Base-by-base conservation (phyloP, 2,888 invertebrate species). In the Brachynemurus nebulosus region DNA sequence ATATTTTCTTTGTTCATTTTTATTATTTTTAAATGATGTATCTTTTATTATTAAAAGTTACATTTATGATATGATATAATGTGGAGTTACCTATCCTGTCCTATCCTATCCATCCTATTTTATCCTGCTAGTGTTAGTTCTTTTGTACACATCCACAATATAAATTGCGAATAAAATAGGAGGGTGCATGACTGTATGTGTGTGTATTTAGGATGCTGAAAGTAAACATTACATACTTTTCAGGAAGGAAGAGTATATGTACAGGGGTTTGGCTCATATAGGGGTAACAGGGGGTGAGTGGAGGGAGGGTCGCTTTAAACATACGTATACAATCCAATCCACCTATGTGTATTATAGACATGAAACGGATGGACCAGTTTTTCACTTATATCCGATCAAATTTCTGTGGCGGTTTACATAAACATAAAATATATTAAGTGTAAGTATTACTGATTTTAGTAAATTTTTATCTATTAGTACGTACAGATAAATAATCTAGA, bases 181-280 rank as follows among this genome's bases (percentile, higher is more conserved):
- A 30, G 30, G 30, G 30, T 12, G 30, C 14, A 12, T 27, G 14
- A 12, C 3, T 30, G 6, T 30, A 3, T 30, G 30, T 30, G 30
- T 30, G 30, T 30, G 30, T 30, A 30, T 14, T 12, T 30, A 30
- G 30, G 30, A 30, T 30, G 30, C 30, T 30, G 30, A 30, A 30
- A 30, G 30, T 30, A 30, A 30, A 30, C 30, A 30, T 12, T 30
- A 12, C 30, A 30, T 30, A 30, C 11, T 4, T 30, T 30, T 30
- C 30, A 30, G 30, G 30, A 30, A 30, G 30, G 30, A 30, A n/a
- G 14, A 12, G 14, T n/a, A 30, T 30, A 30, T 30, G 14, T n/a
- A 30, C 30, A 30, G 30, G 30, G 30, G 30, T 30, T 30, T 30
- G 2, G 30, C 30, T 30, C n/a, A 30, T 12, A 30, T 30, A n/a